phyloP scores from a whole-genome alignment of 2,113 vertebrate genomes.

The Amphiprion ocellaris region DNA sequence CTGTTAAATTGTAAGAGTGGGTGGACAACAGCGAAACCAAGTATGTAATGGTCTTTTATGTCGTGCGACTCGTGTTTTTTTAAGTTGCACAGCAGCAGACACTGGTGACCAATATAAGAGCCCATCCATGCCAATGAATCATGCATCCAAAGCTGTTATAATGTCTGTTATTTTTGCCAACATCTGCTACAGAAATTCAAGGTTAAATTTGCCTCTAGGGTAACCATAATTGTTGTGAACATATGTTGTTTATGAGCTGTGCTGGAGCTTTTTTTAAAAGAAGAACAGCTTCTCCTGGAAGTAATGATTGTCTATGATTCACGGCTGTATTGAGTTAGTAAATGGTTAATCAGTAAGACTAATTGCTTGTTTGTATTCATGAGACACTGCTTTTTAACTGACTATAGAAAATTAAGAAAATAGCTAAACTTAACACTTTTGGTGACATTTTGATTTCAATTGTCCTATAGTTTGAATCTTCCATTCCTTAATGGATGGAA shows the following conservation, averaged over 20 bases:
- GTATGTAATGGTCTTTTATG: constrained; percentile 28
- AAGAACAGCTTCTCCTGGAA: constrained; percentile 34
- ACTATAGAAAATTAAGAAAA: constrained; percentile 15
- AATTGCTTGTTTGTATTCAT: constrained; percentile 21
- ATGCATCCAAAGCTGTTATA: constrained; percentile 64
- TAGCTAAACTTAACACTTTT: constrained; percentile 3
- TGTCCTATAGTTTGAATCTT: constrained; percentile 28
- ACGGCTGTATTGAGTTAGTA: not conserved
- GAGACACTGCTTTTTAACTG: constrained; percentile 9
- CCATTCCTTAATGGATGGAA: constrained; percentile 8
- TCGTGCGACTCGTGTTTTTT: not conserved
- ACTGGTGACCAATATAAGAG: constrained; percentile 42
- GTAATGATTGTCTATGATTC: constrained; percentile 25
- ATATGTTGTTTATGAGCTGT: constrained; percentile 82
- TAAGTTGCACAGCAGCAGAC: constrained; percentile 32
- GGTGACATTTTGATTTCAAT: constrained; percentile 23
- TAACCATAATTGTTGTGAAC: constrained; percentile 72
- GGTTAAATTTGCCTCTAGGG: constrained; percentile 81
- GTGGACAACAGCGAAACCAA: constrained; percentile 38
- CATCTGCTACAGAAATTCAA: constrained; percentile 79
- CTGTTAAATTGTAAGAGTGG: constrained; percentile 34
- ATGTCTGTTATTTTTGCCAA: constrained; percentile 71
- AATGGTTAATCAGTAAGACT: constrained; percentile 39
- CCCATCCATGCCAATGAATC: constrained; percentile 64
- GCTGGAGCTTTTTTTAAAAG: constrained; percentile 51